Percentiles rank a stretch among this genome's conserved stretches.
These are phyloP conservation scores for Uropetala carovei DNA, from an alignment of 2,888 invertebrate genomes.

Conservation along the genomic window DNA sequence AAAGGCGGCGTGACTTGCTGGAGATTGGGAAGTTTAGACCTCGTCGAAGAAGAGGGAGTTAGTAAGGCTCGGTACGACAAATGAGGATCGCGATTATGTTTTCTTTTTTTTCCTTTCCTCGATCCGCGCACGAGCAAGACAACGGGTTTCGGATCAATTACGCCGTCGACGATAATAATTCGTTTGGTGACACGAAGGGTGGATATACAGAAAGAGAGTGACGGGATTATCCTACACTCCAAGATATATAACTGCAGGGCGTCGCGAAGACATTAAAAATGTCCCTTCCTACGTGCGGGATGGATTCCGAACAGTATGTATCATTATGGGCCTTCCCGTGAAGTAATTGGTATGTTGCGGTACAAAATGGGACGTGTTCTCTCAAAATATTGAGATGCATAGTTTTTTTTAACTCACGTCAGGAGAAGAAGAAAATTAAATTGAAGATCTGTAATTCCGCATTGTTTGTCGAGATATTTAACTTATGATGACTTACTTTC, in stretches of 20 bases:
- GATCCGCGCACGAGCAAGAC: neutral
- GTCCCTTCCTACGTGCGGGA: neutral
- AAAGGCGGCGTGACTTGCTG: slow-evolving; percentile 8
- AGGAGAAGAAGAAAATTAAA: too few species aligned
- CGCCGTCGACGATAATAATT: neutral
- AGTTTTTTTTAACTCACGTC: too few species aligned
- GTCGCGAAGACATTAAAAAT: neutral
- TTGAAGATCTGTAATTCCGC: too few species aligned
- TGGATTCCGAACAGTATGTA: neutral
- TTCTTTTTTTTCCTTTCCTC: neutral
- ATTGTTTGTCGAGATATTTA: too few species aligned
- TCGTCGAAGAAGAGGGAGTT: neutral
- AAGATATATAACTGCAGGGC: slow-evolving; percentile 13
- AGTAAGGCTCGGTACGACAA: neutral
- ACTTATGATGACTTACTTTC: too few species aligned
- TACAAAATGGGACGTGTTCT: too few species aligned
- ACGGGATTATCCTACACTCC: slow-evolving; percentile 24
- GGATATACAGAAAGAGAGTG: neutral
- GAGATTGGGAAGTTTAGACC: slow-evolving; percentile 18
- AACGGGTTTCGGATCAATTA: slow-evolving; percentile 40
- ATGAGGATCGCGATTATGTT: neutral
- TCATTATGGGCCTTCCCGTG: neutral
- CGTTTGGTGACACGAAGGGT: neutral
- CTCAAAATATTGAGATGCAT: too few species aligned
- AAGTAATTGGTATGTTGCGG: neutral